Base-by-base conservation (phyloP, 2,113 vertebrate species). In the Plecotus auritus region DNA sequence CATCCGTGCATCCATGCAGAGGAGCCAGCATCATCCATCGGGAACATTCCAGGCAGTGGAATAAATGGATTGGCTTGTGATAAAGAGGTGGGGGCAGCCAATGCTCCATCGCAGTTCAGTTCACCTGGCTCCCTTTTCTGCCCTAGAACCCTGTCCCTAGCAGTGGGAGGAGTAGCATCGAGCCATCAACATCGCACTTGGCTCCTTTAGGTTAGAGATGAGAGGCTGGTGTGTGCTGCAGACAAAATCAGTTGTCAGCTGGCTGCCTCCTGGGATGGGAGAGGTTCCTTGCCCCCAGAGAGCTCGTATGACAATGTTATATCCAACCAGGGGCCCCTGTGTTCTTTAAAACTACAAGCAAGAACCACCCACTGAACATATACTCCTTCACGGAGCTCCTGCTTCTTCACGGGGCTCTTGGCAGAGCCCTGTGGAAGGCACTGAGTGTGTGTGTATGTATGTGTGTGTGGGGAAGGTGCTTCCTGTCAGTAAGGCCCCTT, bases 281-380 rank as follows among this genome's bases (percentile, higher is more conserved):
- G 5, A n/a, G 47, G 20, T 47, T 66, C 61, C n/a, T 66, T 64
- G 45, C n/a, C 61, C 42, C 23, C 18, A 28, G 30, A 42, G 32
- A 91, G 14, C 54, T 88, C 3, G 0, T 11, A 45, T 35, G 42
- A 32, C n/a, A 59, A 54, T 40, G 26, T 49, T 47, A 61, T 7
- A 59, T 61, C 23, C 85, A 92, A 64, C 32, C 16, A 30, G 35
- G 69, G 18, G 28, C 30, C 81, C 81, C 32, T 23, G 45, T 83
- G 86, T 82, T 56, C 87, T 87, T 84, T 66, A 81, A 89, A 95
- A 66, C 37, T 49, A 17, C 28, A 91, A 94, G 67, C 54, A 69
- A 45, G 51, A 61, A 54, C 64, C 23, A 20, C 32, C 9, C 86
- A 51, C 49, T 32, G 14, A 93, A 42, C 28, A 81, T 40, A 23